These are phyloP conservation scores for Decapterus maruadsi DNA, from an alignment of 2,797 vertebrate genomes.

Conservation along the genomic window DNA sequence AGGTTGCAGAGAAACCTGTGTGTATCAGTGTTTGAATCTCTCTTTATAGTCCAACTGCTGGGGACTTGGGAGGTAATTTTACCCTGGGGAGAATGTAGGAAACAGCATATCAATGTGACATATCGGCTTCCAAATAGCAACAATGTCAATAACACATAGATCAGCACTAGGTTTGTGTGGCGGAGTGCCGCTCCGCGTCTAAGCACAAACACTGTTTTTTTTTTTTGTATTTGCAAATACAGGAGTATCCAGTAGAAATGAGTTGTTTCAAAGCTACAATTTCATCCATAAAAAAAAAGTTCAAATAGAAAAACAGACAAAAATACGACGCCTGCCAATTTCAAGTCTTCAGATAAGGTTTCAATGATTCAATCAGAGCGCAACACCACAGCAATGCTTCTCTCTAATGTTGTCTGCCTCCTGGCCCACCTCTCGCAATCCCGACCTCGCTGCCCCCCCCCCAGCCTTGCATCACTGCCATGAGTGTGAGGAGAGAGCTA, in stretches of 20 bases:
- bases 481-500: conserved; percentile 15
- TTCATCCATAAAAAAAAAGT: neutral
- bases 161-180: neutral
- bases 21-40: conserved; percentile 10
- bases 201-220: neutral
- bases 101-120: neutral
- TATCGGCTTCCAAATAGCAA: conserved; percentile 10
- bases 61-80: neutral
- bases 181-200: neutral
- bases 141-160: neutral
- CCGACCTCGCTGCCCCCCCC: conserved; percentile 32
- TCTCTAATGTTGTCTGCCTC: conserved; percentile 9
- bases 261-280: neutral
- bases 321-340: neutral
- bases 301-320: conserved; percentile 1
- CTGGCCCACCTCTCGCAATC: conserved; percentile 10
- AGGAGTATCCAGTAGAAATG: neutral
- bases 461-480: conserved; percentile 32
- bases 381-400: neutral
- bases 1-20: neutral
- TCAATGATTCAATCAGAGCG: conserved; percentile 26
- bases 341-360: neutral
- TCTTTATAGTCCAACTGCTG: neutral
- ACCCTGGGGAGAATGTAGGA: neutral
- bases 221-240: conserved; percentile 17